Evolutionary conservation across 2,797 vertebrate species (phyloP), one percentile per base, ranked within the genome.

Genomic region (Acanthurus leucopareius): DNA sequence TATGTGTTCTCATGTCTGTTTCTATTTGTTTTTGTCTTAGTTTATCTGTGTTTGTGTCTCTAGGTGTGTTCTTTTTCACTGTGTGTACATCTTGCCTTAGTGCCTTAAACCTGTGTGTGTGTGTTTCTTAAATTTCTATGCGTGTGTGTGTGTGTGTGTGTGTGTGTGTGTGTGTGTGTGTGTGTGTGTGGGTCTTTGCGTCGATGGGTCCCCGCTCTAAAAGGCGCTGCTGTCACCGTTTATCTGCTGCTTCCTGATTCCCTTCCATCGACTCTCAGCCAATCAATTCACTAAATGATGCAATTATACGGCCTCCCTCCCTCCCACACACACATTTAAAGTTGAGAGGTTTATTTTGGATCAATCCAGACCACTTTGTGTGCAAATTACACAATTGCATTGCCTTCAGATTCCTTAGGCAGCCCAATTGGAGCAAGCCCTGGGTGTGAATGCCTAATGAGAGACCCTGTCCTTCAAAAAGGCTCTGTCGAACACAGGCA

Each of bases 271-370:
- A 97, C 96, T 97, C 95, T 93, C 90, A 93, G 90, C 93, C 95
- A 97, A 98, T 97, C 97, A 97, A 97, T 98, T 96, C 96, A 96
- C 96, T 97, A 97, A 98, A 97, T 97, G 97, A 98, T 97, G 96
- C 97, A 97, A 97, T 97, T 97, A 97, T 97, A 96, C 94, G 94
- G 95, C 95, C 95, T 93, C 93, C 92, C 90, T 91, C 92, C 82
- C 77, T 56, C 69, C 77, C 79, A 80, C 63, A 66, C 70, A 56
- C 83, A 93, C 95, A 97, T 97, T 97, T 97, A 97, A 97, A 97
- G 96, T 97, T 97, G 96, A 98, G 96, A 92, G 95, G 96, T 97
- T 97, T 97, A 96, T 96, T 97, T 97, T 97, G 96, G 96, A 97
- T 97, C 97, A 97, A 97, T 97, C 96, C 95, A 90, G 95, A 96